Conservation (phyloP, 1,140 invertebrate species). For the Lutraria rhynchaena region DNA sequence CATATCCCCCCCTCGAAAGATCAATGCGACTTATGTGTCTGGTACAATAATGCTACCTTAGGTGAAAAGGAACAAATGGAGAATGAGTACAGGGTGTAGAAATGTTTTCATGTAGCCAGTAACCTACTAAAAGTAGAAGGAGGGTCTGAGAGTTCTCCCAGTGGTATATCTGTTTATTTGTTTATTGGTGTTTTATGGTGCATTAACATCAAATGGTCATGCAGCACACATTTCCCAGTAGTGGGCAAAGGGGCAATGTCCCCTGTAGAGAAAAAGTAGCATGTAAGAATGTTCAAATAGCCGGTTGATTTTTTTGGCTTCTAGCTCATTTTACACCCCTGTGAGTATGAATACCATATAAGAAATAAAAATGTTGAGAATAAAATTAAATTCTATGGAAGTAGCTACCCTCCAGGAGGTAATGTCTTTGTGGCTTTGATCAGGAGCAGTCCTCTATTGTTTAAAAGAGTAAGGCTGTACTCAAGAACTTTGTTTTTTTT, state of each 20-base stretch:
- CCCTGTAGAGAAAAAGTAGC: too few relatives aligned
- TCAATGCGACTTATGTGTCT: background rate
- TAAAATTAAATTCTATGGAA: constrained; percentile 17
- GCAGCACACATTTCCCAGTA: constrained; percentile 12
- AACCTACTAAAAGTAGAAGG: too few relatives aligned
- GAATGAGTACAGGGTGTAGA: constrained; percentile 9
- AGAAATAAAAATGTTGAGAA: background rate
- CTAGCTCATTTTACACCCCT: too few relatives aligned
- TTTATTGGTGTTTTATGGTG: too few relatives aligned
- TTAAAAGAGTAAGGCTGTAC: background rate
- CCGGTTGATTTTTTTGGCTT: constrained; percentile 12
- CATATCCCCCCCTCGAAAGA: constrained; percentile 13
- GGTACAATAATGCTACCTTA: too few relatives aligned
- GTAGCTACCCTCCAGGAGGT: background rate
- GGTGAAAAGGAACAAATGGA: too few relatives aligned
- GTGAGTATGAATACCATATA: too few relatives aligned
- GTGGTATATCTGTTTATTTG: too few relatives aligned
- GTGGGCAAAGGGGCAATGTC: too few relatives aligned
- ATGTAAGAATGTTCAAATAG: too few relatives aligned
- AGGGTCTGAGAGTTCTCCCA: background rate
- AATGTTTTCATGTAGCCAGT: too few relatives aligned
- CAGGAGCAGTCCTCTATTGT: background rate
- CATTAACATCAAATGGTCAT: constrained; percentile 6
- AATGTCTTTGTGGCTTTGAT: constrained; percentile 31
- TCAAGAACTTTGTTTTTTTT: constrained; percentile 36